phyloP scores from a whole-genome alignment of 2,797 vertebrate species.

The Pseudochirops cupreus region DNA sequence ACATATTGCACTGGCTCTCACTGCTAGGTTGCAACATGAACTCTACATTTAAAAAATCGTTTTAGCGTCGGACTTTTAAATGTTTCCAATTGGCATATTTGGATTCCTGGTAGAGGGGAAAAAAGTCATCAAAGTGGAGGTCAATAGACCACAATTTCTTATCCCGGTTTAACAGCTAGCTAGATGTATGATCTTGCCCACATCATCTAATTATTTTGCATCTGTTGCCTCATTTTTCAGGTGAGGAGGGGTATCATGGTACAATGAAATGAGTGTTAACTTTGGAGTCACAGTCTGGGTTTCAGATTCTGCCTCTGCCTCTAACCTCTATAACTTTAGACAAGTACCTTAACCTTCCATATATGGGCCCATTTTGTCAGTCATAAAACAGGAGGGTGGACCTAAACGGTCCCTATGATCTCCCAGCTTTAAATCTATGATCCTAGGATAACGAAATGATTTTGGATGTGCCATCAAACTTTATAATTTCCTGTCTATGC shows the following conservation, averaged over 20 bases:
- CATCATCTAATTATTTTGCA: not conserved
- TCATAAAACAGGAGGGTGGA: not conserved
- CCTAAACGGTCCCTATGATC: not conserved
- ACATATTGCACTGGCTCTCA: not conserved
- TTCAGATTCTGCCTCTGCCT: not conserved
- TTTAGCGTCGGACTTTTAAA: not conserved
- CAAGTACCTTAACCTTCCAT: not conserved
- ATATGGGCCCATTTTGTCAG: not conserved
- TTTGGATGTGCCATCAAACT: not conserved
- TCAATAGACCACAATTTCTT: not conserved
- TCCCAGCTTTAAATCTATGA: not conserved
- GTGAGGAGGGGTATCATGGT: not conserved
- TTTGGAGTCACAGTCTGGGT: not conserved
- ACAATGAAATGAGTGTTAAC: not conserved
- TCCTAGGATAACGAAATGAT: not conserved
- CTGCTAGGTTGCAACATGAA: not conserved
- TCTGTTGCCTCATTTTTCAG: not conserved
- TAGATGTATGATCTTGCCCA: not conserved
- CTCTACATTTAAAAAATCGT: not conserved
- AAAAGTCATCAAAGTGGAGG: not conserved
- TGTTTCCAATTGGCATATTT: not conserved
- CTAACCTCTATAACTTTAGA: not conserved
- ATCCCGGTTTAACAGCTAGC: not conserved
- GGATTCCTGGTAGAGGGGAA: not conserved
- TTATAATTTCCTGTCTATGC: not conserved